Conservation (phyloP, 2,888 invertebrate species). For the Morpho deidamia region DNA sequence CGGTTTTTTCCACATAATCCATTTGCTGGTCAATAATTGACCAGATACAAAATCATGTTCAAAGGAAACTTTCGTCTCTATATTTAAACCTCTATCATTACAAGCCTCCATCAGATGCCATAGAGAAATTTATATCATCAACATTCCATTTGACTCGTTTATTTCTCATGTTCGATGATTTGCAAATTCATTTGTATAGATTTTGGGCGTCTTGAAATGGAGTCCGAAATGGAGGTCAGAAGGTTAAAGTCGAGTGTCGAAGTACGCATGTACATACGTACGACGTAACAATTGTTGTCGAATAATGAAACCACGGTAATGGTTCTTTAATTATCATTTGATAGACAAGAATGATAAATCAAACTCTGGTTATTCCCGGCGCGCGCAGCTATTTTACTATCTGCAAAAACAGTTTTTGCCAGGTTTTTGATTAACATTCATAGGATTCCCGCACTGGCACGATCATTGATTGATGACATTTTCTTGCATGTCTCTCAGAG, state of each 20-base stretch:
- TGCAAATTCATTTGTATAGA: constrained; percentile 24
- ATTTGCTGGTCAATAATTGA: constrained; percentile 45
- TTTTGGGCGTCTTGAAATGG: constrained; percentile 13
- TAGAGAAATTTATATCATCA: constrained; percentile 24
- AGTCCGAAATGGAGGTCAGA: constrained; percentile 33
- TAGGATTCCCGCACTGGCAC: constrained; percentile 31
- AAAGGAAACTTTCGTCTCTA: constrained; percentile 41
- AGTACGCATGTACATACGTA: constrained; percentile 32
- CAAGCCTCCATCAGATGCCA: constrained; percentile 27
- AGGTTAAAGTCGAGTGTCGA: constrained; percentile 34
- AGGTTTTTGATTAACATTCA: constrained; percentile 41
- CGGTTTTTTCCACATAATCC: constrained; percentile 52
- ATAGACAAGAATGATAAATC: constrained; percentile 56
- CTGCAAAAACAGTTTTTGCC: constrained; percentile 39
- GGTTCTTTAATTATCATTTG: constrained; percentile 49
- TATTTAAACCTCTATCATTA: constrained; percentile 36
- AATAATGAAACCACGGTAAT: constrained; percentile 52
- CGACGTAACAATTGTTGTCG: constrained; percentile 43
- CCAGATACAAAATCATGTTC: constrained; percentile 33
- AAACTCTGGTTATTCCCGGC: constrained; percentile 31
- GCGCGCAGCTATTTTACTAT: constrained; percentile 30
- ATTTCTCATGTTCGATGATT: constrained; percentile 26
- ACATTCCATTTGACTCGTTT: constrained; percentile 18
- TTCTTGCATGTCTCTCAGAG: constrained; percentile 29
- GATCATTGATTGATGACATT: constrained; percentile 52